Evolutionary conservation across 1,140 invertebrate species (phyloP), one percentile per base, ranked within the genome.

Genomic region (Tetramorium simillimum): DNA sequence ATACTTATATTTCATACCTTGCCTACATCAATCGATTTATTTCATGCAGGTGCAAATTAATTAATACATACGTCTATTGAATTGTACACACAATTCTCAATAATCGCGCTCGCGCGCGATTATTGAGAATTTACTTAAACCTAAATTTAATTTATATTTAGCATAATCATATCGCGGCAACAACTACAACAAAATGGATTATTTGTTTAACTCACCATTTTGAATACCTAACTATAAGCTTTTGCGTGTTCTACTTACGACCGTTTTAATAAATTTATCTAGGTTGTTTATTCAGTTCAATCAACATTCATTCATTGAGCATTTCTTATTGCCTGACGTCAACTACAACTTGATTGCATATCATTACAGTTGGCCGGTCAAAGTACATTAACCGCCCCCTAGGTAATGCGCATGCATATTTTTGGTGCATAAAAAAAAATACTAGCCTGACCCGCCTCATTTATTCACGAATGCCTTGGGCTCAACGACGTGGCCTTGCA

Each of bases 401-500:
- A 62, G 14, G 5, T 62, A 33, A 62, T 33, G 16, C 24, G 21
- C 24, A 60, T 60, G 10, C 24, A 33, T 33, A 62, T 62, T 62
- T 62, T 62, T 62, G 60, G 16, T 37, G 28, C 49, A n/a, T 37
- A n/a, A 9, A 53, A 73, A 73, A 58, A 73, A 73, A 28, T 53
- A 37, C 56, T 33, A 24, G 3, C 40, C 7, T 46, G 0, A 28
- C 69, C 21, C 0, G 7, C 49, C 7, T 37, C 49, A 18, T 73
- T 73, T 18, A 33, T 73, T 53, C 24, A 72, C 24, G 6, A 33
- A 28, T 51, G 46, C 69, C 69, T 51, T 18, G 21, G 43, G 46
- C 69, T n/a, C n/a, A 72, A 70, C 10, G 67, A 46, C 28, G 28
- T n/a, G 21, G 46, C 46, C 69, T 72, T 72, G 70, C 70, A 53